These are phyloP conservation scores for Caenorhabditis remanei DNA, from an alignment of 1,140 invertebrate species.

Conservation along the genomic window DNA sequence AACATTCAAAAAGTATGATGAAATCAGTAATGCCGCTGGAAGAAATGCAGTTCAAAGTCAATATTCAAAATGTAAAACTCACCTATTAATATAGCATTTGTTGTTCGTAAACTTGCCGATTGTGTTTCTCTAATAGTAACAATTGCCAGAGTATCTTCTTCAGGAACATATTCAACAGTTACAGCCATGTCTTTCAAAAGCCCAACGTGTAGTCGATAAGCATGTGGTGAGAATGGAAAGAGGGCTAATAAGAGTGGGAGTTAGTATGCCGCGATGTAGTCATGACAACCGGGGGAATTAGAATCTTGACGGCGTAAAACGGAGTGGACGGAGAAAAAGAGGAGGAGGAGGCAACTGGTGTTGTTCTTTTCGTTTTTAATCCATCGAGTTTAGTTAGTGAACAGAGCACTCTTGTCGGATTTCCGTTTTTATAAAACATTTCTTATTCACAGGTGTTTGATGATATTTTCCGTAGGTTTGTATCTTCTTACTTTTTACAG, in stretches of 20 bases:
- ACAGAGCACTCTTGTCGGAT: not conserved
- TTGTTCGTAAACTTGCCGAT: slow-evolving; percentile 39
- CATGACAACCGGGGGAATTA: slow-evolving; percentile 13
- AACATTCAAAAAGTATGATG: slow-evolving; percentile 30
- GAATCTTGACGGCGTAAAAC: not conserved
- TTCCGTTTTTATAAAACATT: too few species aligned
- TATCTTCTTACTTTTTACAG: too few species aligned
- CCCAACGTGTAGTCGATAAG: not conserved
- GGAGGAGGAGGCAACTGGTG: not conserved
- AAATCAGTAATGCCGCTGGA: slow-evolving; percentile 24
- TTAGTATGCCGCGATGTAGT: not conserved
- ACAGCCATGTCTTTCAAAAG: slow-evolving; percentile 1
- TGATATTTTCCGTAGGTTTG: too few species aligned
- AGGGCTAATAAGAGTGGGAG: slow-evolving; percentile 9
- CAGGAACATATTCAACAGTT: slow-evolving; percentile 24
- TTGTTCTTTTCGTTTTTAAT: slow-evolving; percentile 15
- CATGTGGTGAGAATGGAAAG: not conserved
- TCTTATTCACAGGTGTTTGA: too few species aligned
- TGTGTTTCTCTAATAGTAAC: slow-evolving; percentile 41
- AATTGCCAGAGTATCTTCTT: slow-evolving; percentile 34
- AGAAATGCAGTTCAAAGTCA: not conserved
- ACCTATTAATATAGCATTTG: slow-evolving; percentile 33
- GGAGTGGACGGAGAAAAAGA: not conserved
- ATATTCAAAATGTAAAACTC: not conserved
- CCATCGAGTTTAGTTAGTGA: not conserved